These are phyloP conservation scores for Mugil cephalus DNA, from an alignment of 2,113 vertebrate species.

Conservation along the genomic window DNA sequence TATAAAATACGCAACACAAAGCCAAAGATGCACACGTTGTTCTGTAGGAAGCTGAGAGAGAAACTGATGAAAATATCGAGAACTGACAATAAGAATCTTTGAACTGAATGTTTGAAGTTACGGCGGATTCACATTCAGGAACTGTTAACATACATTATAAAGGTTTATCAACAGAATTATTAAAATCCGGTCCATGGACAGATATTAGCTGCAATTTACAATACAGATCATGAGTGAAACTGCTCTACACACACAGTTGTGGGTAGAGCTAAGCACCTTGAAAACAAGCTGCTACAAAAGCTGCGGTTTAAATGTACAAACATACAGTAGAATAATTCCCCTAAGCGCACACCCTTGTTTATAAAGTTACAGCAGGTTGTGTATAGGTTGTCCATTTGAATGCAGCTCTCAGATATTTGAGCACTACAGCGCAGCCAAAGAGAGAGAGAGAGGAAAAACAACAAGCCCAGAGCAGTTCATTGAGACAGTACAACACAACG, in stretches of 20 bases:
- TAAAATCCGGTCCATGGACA: too few relatives aligned
- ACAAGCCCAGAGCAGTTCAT: conserved; percentile 51
- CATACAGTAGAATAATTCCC: conserved; percentile 16
- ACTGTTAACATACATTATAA: too few relatives aligned
- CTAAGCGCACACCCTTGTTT: conserved; percentile 7
- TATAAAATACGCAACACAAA: too few relatives aligned
- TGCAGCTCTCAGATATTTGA: conserved; percentile 30
- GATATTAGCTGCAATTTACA: too few relatives aligned
- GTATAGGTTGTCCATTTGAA: conserved; percentile 15
- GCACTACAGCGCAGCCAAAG: conserved; percentile 1
- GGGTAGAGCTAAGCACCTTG: not conserved
- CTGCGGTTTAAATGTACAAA: not conserved
- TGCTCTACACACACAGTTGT: not conserved
- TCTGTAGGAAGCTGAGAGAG: too few relatives aligned
- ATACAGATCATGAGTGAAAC: too few relatives aligned
- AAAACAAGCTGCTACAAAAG: not conserved
- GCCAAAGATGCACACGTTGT: not conserved
- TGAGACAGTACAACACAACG: conserved; percentile 28
- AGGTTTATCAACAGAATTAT: too few relatives aligned
- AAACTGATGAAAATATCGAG: too few relatives aligned
- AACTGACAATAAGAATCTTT: too few relatives aligned
- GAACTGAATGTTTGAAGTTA: too few relatives aligned
- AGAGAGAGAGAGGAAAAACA: conserved; percentile 39
- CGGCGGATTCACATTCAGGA: too few relatives aligned
- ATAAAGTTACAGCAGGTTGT: conserved; percentile 21